Conservation (phyloP, 2,113 vertebrate species). For the Melanerpes formicivorus region DNA sequence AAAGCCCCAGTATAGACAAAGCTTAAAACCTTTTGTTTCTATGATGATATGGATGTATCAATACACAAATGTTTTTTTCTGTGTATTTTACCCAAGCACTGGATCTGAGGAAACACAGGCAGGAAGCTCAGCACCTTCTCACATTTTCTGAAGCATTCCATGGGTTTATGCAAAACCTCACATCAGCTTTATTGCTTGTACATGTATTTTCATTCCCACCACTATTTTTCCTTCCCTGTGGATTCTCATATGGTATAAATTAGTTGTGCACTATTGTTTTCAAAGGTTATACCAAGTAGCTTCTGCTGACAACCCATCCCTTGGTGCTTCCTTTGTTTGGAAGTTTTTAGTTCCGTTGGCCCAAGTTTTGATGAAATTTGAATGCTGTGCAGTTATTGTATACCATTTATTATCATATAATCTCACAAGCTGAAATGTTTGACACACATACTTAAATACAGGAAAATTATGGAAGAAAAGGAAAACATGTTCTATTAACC, state of each 20-base stretch:
- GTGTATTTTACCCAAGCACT: neutral
- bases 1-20: neutral
- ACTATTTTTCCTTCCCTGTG: neutral
- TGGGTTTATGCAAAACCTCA: neutral
- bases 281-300: constrained; percentile 6
- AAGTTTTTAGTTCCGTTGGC: constrained; percentile 13
- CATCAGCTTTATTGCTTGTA: neutral
- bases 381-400: neutral
- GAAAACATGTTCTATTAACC: neutral
- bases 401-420: neutral
- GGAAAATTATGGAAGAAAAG: neutral
- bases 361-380: constrained; percentile 5
- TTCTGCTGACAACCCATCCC: neutral
- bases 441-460: neutral
- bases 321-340: constrained; percentile 29
- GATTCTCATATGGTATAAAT: constrained; percentile 32
- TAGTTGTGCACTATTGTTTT: constrained; percentile 11
- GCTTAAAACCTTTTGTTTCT: neutral
- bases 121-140: neutral
- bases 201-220: constrained; percentile 29
- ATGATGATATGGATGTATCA: neutral
- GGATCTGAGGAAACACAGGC: neutral
- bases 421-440: neutral
- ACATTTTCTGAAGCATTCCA: neutral
- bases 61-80: neutral